Percentiles rank a stretch among this genome's conserved stretches.
Conservation (phyloP, 2,888 invertebrate species). For the Drosophila austrosaltans region DNA sequence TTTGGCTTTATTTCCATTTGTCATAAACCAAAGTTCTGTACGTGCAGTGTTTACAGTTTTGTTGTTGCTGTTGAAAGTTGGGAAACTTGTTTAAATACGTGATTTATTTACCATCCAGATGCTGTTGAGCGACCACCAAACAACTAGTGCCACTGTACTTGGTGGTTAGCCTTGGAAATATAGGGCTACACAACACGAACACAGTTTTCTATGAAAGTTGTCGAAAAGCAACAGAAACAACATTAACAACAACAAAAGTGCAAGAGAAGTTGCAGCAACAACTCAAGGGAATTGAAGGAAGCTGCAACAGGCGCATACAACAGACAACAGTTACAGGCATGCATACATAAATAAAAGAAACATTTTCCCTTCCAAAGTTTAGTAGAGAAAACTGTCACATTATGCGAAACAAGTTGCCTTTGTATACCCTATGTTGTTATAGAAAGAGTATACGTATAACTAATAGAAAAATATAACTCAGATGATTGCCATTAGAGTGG, state of each 20-base stretch:
- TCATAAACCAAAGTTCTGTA: conserved; percentile 74
- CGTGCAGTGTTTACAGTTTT: conserved; percentile 71
- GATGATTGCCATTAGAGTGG: too few species aligned
- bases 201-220: conserved; percentile 49
- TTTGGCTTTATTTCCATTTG: conserved; percentile 57
- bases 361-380: conserved; percentile 53
- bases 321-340: conserved; percentile 5
- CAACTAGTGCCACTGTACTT: conserved; percentile 47
- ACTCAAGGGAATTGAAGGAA: conserved; percentile 25
- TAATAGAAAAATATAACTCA: conserved; percentile 18
- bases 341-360: conserved; percentile 67
- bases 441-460: conserved; percentile 16
- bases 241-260: conserved; percentile 36
- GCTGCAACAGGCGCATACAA: conserved; percentile 68
- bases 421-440: conserved; percentile 3
- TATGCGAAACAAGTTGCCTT: conserved; percentile 61
- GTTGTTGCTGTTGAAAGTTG: conserved; percentile 50
- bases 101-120: conserved; percentile 74
- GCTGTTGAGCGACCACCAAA: conserved; percentile 49
- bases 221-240: conserved; percentile 47
- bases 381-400: conserved; percentile 67
- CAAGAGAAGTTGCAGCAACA: conserved; percentile 66
- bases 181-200: conserved; percentile 42
- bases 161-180: conserved; percentile 40
- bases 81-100: conserved; percentile 77